phyloP scores from a whole-genome alignment of 2,797 vertebrate species.

The Gobionotothen gibberifrons region DNA sequence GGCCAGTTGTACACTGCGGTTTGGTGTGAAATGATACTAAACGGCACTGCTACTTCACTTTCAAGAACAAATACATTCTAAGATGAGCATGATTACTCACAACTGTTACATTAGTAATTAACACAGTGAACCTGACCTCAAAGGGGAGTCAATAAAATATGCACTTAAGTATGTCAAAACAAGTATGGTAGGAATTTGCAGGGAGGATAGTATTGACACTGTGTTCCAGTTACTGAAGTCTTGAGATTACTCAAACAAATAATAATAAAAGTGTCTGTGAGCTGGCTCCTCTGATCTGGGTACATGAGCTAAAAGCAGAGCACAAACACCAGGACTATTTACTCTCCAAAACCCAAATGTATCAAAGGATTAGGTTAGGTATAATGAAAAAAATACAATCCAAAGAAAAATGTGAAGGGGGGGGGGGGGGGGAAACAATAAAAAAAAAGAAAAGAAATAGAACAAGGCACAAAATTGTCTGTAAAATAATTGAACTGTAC shows the following conservation, averaged over 20 bases:
- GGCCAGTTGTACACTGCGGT: constrained; percentile 32
- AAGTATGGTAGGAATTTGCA: constrained; percentile 47
- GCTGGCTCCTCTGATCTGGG: constrained; percentile 57
- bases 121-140: constrained; percentile 54
- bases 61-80: constrained; percentile 69
- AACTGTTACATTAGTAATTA: constrained; percentile 52
- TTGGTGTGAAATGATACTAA: constrained; percentile 52
- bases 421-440: constrained; percentile 45
- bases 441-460: constrained; percentile 85
- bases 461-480: constrained; percentile 99
- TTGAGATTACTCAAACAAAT: constrained; percentile 31
- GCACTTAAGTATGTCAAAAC: constrained; percentile 35
- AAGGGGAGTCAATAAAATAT: constrained; percentile 29
- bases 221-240: constrained; percentile 51
- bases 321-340: constrained; percentile 69
- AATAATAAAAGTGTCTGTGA: constrained; percentile 28
- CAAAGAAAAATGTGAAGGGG: constrained; percentile 65
- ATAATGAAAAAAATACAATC: constrained; percentile 62
- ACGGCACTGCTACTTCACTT: constrained; percentile 56
- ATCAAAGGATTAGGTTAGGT: constrained; percentile 74
- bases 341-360: constrained; percentile 68
- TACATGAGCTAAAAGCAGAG: constrained; percentile 72
- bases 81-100: constrained; percentile 56
- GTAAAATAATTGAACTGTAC: constrained; percentile 95
- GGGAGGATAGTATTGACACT: constrained; percentile 53